Evolutionary conservation across 2,113 vertebrate genomes (phyloP), one percentile per base, ranked within the genome.

Genomic region (Gallinago paraguaiae): DNA sequence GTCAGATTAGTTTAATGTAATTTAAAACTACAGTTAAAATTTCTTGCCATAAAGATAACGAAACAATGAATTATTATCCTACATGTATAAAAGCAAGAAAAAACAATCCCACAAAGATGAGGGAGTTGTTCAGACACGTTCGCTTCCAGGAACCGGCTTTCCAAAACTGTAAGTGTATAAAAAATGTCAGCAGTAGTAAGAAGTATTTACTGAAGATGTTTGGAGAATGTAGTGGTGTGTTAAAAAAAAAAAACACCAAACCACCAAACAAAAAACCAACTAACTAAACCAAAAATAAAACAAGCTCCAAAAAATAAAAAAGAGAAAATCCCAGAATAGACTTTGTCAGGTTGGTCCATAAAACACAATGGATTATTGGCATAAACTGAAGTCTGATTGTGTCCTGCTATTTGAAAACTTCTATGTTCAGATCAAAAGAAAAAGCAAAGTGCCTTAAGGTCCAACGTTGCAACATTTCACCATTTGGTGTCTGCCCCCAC

Each of bases 131-230:
- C 69, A 63, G 25, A 50, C 48, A 23, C 7, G 11, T 48, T 67
- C 2, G 0, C 7, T 20, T 88, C 46, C 0, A 2, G 45, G 8
- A 88, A 84, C 0, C 17, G 4, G 3, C 50, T 64, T 79, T 82
- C 31, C 37, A 85, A 91, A 95, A 9, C 16, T 1, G 0, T 25
- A 45, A 41, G 10, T 54, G 37, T 27, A 76, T 78, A 53, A 68
- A 77, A 77, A 31, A 53, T 2, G 3, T 22, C 33, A 68, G 35
- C 13, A 59, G 24, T 15, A 74, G 28, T 14, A 41, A 77, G 48
- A 86, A 39, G 30, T 13, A 68, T 75, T 67, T 64, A 71, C 7
- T 51, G 11, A 57, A 59, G 27, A 48, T 25, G 79, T 46, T 53
- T 51, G 12, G 56, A 92, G 27, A 79, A 71, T 24, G 30, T n/a